Conservation (phyloP, 2,113 vertebrate genomes). For the Piprites chloris region DNA sequence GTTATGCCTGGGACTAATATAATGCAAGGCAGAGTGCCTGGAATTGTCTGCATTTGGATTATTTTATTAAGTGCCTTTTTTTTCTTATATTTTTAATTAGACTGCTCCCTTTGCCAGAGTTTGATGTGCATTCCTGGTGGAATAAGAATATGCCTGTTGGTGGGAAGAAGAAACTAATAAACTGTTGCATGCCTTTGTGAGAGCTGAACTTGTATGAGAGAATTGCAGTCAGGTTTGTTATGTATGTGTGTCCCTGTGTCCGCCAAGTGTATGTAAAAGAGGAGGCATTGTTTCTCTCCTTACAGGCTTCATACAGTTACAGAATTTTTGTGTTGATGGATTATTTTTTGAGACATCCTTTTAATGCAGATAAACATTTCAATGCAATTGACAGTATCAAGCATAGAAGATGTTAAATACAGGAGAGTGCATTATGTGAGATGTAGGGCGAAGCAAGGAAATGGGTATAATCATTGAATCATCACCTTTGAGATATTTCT, state of each 20-base stretch:
- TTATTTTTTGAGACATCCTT: not conserved
- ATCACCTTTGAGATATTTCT: not conserved
- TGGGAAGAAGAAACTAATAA: not conserved
- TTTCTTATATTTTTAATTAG: not conserved
- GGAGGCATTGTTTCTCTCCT: not conserved
- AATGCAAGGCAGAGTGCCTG: not conserved
- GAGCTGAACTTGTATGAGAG: not conserved
- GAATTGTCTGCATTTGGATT: not conserved
- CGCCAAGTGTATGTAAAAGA: not conserved
- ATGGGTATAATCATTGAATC: not conserved
- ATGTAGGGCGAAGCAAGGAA: not conserved
- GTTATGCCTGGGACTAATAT: not conserved
- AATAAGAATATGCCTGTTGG: not conserved
- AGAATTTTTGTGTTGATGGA: not conserved
- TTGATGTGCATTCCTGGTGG: not conserved
- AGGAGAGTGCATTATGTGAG: not conserved
- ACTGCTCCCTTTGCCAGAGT: not conserved
- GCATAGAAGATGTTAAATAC: not conserved
- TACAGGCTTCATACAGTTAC: not conserved
- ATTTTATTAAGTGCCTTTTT: not conserved
- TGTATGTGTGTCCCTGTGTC: not conserved
- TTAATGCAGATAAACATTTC: not conserved
- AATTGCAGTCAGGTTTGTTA: not conserved
- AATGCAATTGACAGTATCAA: not conserved
- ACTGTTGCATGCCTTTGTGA: not conserved